Evolutionary conservation across 2,113 vertebrate species (phyloP).

Genomic region (Peromyscus maniculatus): DNA sequence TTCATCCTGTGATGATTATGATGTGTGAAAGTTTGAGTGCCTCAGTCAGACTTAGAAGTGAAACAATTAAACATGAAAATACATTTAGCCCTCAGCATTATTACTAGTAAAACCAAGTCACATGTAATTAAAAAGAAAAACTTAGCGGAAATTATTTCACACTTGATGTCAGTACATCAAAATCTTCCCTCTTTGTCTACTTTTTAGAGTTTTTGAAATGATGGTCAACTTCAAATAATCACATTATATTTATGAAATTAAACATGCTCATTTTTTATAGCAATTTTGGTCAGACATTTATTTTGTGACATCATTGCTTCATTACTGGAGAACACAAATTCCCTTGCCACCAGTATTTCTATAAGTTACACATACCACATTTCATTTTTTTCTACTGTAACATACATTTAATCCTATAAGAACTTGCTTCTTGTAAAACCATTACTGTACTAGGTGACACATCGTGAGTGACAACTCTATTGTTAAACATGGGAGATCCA

Average conservation of each 20-base stretch:
- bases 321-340: too few relatives aligned
- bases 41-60: not conserved
- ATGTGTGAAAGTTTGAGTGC: not conserved
- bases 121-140: not conserved
- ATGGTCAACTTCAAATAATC: slow-evolving; percentile 9
- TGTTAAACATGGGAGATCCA: too few relatives aligned
- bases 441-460: too few relatives aligned
- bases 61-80: slow-evolving; percentile 37
- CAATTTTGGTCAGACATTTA: not conserved
- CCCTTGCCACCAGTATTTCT: too few relatives aligned
- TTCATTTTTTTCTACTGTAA: too few relatives aligned
- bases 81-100: not conserved
- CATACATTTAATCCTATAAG: too few relatives aligned
- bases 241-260: slow-evolving; percentile 44
- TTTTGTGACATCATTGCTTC: slow-evolving; percentile 18
- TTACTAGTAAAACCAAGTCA: not conserved
- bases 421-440: too few relatives aligned
- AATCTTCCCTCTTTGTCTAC: not conserved
- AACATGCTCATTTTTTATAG: slow-evolving; percentile 32
- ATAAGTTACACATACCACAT: too few relatives aligned
- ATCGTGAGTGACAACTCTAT: too few relatives aligned
- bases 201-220: slow-evolving; percentile 33
- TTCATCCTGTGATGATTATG: not conserved
- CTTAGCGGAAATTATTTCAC: not conserved
- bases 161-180: not conserved